phyloP scores from a whole-genome alignment of 2,113 vertebrate species.

The Pomatostomus ruficeps region DNA sequence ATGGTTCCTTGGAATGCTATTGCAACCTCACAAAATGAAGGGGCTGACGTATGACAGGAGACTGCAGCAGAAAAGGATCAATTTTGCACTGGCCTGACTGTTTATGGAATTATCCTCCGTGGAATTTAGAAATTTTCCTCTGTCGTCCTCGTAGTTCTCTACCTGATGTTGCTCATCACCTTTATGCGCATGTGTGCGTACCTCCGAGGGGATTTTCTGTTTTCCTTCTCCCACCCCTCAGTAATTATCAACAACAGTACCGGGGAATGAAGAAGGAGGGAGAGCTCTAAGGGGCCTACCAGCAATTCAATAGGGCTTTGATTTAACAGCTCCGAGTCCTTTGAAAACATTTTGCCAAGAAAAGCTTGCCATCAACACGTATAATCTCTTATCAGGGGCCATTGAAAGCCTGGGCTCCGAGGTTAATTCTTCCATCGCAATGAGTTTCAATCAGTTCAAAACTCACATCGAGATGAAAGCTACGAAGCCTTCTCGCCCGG shows the following conservation, averaged over 20 bases:
- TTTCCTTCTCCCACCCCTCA: constrained; percentile 1
- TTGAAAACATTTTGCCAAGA: constrained; percentile 88
- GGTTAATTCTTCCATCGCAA: constrained; percentile 99
- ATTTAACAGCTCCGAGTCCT: constrained; percentile 87
- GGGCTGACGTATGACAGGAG: background rate
- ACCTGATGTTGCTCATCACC: background rate
- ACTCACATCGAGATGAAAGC: constrained; percentile 99
- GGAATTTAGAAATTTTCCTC: background rate
- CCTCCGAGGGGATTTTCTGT: background rate
- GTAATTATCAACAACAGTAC: constrained; percentile 47
- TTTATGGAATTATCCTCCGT: background rate
- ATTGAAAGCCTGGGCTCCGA: constrained; percentile 93
- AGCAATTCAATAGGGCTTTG: constrained; percentile 79
- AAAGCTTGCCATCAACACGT: constrained; percentile 97
- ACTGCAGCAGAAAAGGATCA: background rate
- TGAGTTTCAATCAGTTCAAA: constrained; percentile 99
- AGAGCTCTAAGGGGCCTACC: constrained; percentile 39
- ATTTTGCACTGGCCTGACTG: background rate
- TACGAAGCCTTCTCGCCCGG: constrained; percentile 75
- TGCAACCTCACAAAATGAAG: background rate
- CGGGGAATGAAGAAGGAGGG: background rate
- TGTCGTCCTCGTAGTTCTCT: background rate
- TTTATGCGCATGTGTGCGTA: background rate
- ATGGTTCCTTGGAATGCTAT: background rate
- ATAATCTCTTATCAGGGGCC: constrained; percentile 98